phyloP scores from a whole-genome alignment of 2,797 vertebrate species.

The Enteromius mattozi region DNA sequence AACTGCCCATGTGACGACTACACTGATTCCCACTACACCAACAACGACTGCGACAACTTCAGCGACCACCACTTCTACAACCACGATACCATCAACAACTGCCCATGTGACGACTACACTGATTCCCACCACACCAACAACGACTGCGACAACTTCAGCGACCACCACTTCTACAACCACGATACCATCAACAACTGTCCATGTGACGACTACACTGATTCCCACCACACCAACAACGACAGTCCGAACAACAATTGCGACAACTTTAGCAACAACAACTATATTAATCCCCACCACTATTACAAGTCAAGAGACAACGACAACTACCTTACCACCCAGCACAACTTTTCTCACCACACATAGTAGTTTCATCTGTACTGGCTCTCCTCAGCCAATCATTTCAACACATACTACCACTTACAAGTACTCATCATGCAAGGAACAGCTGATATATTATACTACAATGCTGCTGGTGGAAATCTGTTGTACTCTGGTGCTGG shows the following conservation, averaged over 20 bases:
- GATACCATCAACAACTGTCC: background rate
- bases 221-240: slow-evolving; percentile 26
- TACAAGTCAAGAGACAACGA: background rate
- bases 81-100: background rate
- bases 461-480: slow-evolving; percentile 70
- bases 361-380: slow-evolving; percentile 59
- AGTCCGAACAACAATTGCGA: slow-evolving; percentile 18
- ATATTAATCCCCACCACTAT: slow-evolving; percentile 28
- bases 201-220: background rate
- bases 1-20: background rate
- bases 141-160: background rate
- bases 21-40: slow-evolving; percentile 18
- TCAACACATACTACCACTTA: background rate
- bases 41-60: background rate
- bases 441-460: slow-evolving; percentile 65
- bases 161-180: background rate
- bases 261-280: background rate
- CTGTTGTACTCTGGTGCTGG: slow-evolving; percentile 68
- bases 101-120: background rate
- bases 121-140: slow-evolving; percentile 29
- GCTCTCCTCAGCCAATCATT: background rate
- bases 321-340: slow-evolving; percentile 3
- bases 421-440: slow-evolving; percentile 66
- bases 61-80: background rate
- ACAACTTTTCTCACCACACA: slow-evolving; percentile 32